These are phyloP conservation scores for Drosophila orena DNA, from an alignment of 1,140 invertebrate genomes.

Conservation along the genomic window DNA sequence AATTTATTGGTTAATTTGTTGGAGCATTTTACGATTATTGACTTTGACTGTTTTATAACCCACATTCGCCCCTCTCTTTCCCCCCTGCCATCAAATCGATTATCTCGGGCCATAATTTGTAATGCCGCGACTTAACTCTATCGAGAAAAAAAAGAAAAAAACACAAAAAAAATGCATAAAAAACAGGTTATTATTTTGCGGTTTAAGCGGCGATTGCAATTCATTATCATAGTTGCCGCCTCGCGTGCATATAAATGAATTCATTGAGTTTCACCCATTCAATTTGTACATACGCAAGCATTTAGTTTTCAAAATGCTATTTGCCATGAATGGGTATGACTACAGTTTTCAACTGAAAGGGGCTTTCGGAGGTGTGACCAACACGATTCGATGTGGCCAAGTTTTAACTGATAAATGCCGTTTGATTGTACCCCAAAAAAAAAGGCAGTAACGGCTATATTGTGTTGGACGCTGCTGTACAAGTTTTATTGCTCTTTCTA, in stretches of 20 bases:
- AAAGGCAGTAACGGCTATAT: slow-evolving; percentile 26
- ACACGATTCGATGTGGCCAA: slow-evolving; percentile 41
- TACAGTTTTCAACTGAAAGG: slow-evolving; percentile 9
- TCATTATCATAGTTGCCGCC: slow-evolving; percentile 77
- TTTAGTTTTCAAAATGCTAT: slow-evolving; percentile 59
- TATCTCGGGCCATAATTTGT: slow-evolving; percentile 69
- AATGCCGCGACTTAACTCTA: slow-evolving; percentile 51
- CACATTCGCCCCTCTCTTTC: slow-evolving; percentile 1
- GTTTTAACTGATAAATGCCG: slow-evolving; percentile 69
- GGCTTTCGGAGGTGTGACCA: slow-evolving; percentile 41
- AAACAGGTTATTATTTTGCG: slow-evolving; percentile 80
- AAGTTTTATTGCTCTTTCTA: slow-evolving; percentile 8
- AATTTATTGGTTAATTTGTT: slow-evolving; percentile 83
- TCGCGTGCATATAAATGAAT: slow-evolving; percentile 81
- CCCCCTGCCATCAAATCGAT: slow-evolving; percentile 37
- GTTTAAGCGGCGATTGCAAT: slow-evolving; percentile 75
- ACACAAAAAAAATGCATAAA: slow-evolving; percentile 17
- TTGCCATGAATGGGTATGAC: slow-evolving; percentile 47
- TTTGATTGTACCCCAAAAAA: slow-evolving; percentile 46
- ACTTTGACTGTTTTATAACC: slow-evolving; percentile 57
- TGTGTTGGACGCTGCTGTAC: slow-evolving; percentile 16
- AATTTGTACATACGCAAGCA: slow-evolving; percentile 71
- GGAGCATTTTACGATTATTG: slow-evolving; percentile 77
- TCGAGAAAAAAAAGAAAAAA: slow-evolving; percentile 18
- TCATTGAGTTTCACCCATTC: slow-evolving; percentile 76